These are phyloP conservation scores for Bubalus kerabau DNA, from an alignment of 2,113 vertebrate species.

Conservation along the genomic window DNA sequence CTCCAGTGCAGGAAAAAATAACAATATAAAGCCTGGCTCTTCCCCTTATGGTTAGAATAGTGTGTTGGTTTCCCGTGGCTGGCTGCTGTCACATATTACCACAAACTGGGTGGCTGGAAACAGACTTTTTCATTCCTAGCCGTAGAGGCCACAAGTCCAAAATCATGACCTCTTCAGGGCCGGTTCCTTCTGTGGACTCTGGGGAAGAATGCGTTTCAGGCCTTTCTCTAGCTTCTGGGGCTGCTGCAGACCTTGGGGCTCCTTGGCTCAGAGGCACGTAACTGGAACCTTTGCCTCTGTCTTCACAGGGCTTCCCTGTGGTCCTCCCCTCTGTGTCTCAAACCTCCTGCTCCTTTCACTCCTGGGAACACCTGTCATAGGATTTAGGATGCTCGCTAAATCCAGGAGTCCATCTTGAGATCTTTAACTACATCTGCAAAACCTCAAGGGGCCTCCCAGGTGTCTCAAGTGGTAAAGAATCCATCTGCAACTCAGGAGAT, in stretches of 20 bases:
- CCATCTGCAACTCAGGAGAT: neutral
- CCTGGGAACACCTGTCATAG: neutral
- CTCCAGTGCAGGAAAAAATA: neutral
- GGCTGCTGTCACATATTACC: neutral
- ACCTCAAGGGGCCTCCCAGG: neutral
- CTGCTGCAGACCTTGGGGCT: neutral
- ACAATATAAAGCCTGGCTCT: neutral
- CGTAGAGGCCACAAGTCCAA: neutral
- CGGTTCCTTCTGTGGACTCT: neutral
- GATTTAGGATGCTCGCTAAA: neutral
- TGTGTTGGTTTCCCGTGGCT: neutral
- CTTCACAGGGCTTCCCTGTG: neutral
- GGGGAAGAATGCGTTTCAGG: neutral
- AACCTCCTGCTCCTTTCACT: neutral
- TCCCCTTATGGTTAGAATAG: neutral
- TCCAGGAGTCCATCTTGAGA: neutral
- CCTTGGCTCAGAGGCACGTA: accelerated
- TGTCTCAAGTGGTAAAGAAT: neutral
- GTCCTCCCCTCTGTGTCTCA: neutral
- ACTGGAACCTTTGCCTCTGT: neutral
- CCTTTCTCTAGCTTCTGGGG: no score
- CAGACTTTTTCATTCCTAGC: neutral
- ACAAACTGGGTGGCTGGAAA: neutral
- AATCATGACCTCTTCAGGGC: neutral
- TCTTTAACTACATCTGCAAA: neutral